These are phyloP conservation scores for Sebastes fasciatus DNA, from an alignment of 2,113 vertebrate species.

Conservation along the genomic window DNA sequence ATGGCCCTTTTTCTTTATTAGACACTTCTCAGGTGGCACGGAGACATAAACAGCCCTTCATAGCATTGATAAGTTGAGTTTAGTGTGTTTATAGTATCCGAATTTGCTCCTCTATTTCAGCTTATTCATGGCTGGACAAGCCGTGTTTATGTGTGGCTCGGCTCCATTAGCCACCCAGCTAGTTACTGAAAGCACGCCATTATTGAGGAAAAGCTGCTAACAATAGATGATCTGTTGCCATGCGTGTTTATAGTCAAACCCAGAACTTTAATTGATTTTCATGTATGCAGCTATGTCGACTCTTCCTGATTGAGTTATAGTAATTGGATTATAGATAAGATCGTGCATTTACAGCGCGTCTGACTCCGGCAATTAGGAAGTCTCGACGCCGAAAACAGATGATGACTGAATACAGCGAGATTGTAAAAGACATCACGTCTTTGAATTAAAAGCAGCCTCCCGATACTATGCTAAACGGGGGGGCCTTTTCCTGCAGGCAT, in stretches of 20 bases:
- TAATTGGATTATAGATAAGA: slow-evolving; percentile 47
- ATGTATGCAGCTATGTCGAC: slow-evolving; percentile 29
- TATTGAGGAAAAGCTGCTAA: slow-evolving; percentile 9
- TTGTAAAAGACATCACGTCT: slow-evolving; percentile 25
- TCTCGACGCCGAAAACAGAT: slow-evolving; percentile 24
- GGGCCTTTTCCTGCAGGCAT: slow-evolving; percentile 1
- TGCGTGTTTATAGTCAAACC: slow-evolving; percentile 31
- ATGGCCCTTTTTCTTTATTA: slow-evolving; percentile 56
- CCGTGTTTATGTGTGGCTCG: not conserved
- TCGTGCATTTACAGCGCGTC: slow-evolving; percentile 41
- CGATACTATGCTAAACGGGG: slow-evolving; percentile 10
- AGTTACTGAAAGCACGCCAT: slow-evolving; percentile 5
- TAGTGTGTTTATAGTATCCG: slow-evolving; percentile 38
- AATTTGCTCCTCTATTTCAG: slow-evolving; percentile 7
- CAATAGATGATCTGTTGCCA: slow-evolving; percentile 40
- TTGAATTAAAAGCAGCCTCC: slow-evolving; percentile 37
- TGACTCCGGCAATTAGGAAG: slow-evolving; percentile 14
- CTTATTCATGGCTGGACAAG: slow-evolving; percentile 7
- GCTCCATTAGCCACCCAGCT: slow-evolving; percentile 43
- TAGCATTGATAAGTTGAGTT: slow-evolving; percentile 17
- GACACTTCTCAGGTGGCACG: slow-evolving; percentile 61
- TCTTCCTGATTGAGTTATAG: slow-evolving; percentile 52
- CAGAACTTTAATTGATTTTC: slow-evolving; percentile 34
- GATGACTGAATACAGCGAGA: slow-evolving; percentile 11
- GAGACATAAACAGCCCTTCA: slow-evolving; percentile 60